Evolutionary conservation across 2,888 invertebrate genomes (phyloP).

Genomic region (Drosophila buzzatii): DNA sequence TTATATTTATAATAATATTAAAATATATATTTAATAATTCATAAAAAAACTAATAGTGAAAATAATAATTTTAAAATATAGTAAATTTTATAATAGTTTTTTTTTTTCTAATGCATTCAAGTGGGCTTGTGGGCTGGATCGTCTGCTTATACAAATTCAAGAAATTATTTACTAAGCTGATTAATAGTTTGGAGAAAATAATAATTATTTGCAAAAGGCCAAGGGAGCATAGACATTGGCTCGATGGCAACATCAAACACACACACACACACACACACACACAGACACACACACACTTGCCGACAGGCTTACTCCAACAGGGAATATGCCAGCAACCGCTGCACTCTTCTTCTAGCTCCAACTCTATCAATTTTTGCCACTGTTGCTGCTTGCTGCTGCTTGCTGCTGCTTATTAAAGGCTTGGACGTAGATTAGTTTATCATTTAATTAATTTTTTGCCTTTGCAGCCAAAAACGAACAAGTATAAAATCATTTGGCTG

Average conservation of each 20-base stretch:
- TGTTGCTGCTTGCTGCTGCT: conserved; percentile 31
- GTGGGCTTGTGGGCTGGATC: conserved; percentile 7
- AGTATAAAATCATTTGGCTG: conserved; percentile 19
- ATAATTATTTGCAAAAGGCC: conserved; percentile 75
- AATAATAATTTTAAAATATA: too few species aligned
- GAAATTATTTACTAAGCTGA: conserved; percentile 75
- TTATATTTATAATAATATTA: too few species aligned
- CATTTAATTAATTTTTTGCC: conserved; percentile 83
- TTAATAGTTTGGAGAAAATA: conserved; percentile 79
- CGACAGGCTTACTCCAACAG: conserved; percentile 6
- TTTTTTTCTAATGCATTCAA: background rate
- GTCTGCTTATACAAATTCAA: conserved; percentile 49
- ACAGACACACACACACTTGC: conserved; percentile 3
- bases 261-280: background rate
- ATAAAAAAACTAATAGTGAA: background rate
- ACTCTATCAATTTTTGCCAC: conserved; percentile 41
- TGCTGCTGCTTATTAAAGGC: conserved; percentile 75
- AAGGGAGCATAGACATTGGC: conserved; percentile 24
- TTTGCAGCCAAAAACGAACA: conserved; percentile 35
- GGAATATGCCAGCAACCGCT: conserved; percentile 5
- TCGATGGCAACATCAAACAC: conserved; percentile 20
- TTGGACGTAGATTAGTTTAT: conserved; percentile 82
- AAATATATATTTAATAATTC: too few species aligned
- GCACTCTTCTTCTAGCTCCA: conserved; percentile 33
- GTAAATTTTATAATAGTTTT: too few species aligned